Conservation (phyloP, 2,797 vertebrate genomes). For the Smutsia temminckii region DNA sequence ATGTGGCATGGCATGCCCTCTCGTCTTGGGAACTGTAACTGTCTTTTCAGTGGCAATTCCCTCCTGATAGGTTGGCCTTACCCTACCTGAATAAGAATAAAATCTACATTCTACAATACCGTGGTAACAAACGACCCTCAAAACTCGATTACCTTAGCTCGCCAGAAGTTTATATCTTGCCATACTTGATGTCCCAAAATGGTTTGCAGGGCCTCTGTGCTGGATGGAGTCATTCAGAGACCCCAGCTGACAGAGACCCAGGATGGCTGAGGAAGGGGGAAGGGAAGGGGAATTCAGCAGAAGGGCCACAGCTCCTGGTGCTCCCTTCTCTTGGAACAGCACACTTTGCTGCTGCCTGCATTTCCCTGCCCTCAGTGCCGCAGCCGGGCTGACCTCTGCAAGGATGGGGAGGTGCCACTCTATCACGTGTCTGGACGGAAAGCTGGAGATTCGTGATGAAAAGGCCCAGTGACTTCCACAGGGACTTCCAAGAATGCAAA, state of each 20-base stretch:
- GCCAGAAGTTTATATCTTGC: background rate
- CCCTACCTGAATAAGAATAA: background rate
- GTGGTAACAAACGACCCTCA: background rate
- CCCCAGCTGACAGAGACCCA: background rate
- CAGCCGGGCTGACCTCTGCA: background rate
- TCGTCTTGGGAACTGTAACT: background rate
- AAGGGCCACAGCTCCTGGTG: background rate
- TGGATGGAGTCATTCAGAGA: too few relatives aligned
- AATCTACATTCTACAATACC: background rate
- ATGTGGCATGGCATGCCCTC: rapidly evolving
- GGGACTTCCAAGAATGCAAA: background rate
- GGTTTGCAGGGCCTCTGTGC: background rate
- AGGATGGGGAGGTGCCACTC: background rate
- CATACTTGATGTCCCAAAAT: background rate
- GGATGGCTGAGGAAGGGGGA: too few relatives aligned
- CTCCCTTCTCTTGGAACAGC: background rate
- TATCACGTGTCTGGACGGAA: background rate
- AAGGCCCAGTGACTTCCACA: background rate
- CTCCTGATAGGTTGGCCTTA: background rate
- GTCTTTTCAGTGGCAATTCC: background rate
- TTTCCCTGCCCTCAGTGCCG: background rate
- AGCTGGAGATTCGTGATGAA: background rate
- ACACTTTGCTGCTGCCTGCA: background rate
- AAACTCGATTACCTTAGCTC: background rate
- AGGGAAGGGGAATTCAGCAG: background rate